phyloP scores from a whole-genome alignment of 64 coral and sea anemone genomes.

The Stylophora pistillata region DNA sequence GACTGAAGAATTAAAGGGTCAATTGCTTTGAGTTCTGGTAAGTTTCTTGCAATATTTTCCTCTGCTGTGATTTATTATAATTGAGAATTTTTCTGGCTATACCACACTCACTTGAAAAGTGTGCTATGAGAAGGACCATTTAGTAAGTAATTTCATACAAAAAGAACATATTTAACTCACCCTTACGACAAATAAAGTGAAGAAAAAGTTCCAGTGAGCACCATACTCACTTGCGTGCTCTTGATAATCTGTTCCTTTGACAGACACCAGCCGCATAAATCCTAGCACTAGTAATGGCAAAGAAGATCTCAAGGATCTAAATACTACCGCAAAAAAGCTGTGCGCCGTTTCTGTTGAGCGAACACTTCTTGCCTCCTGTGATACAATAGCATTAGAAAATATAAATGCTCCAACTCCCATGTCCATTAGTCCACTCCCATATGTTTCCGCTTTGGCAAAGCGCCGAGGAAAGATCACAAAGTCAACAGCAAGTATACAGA shows the following conservation, averaged over 20 bases:
- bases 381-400: slow-evolving; percentile 96
- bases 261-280: slow-evolving; percentile 55
- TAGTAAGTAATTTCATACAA: not conserved
- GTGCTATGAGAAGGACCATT: too few relatives aligned
- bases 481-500: slow-evolving; percentile 92
- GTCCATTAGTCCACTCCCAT: slow-evolving; percentile 93
- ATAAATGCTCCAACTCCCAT: slow-evolving; percentile 93
- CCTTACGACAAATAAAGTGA: slow-evolving; percentile 78
- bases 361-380: slow-evolving; percentile 68
- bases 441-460: slow-evolving; percentile 96
- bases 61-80: too few relatives aligned
- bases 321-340: slow-evolving; percentile 12
- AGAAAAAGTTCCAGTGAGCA: slow-evolving; percentile 98
- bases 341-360: not conserved
- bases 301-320: slow-evolving; percentile 61
- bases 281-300: slow-evolving; percentile 79
- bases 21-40: too few relatives aligned
- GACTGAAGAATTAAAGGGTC: too few relatives aligned
- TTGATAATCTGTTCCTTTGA: slow-evolving; percentile 95
- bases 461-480: slow-evolving; percentile 89
- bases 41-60: too few relatives aligned
- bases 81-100: not conserved
- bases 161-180: slow-evolving; percentile 26
- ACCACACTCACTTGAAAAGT: not conserved
- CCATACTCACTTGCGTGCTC: slow-evolving; percentile 96